Percentiles rank a stretch among this genome's conserved stretches.
Evolutionary conservation across 2,797 vertebrate species (phyloP).

Genomic region (Molothrus aeneus): DNA sequence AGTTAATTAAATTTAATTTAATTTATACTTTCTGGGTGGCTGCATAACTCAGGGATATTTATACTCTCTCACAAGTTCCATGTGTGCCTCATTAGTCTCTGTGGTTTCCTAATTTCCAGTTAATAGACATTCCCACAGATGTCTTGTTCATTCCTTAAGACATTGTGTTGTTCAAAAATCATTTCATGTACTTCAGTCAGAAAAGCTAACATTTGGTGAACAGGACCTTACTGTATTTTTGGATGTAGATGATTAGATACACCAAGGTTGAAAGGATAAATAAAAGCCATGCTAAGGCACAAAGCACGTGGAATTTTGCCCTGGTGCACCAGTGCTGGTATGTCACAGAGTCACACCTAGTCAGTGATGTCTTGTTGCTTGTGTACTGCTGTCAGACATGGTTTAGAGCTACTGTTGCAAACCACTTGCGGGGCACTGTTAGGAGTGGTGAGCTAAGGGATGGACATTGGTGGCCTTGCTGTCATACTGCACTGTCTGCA

Average conservation of each 20-base stretch:
- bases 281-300: neutral
- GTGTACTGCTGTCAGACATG: neutral
- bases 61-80: neutral
- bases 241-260: neutral
- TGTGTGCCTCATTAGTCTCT: neutral
- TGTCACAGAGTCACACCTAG: neutral
- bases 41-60: neutral
- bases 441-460: neutral
- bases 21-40: neutral
- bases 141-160: neutral
- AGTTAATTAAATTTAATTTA: neutral
- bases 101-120: neutral
- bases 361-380: neutral
- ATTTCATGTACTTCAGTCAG: neutral
- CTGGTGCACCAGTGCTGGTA: rapidly evolving
- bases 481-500: neutral
- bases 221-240: neutral
- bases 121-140: neutral
- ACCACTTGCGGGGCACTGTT: neutral
- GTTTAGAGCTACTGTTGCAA: neutral
- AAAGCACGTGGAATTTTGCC: neutral
- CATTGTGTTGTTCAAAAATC: neutral
- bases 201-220: neutral
- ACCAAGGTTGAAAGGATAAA: neutral
- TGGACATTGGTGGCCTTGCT: neutral